Base-by-base conservation (phyloP, 2,797 vertebrate genomes). In the Ctenopoma kingsleyae region DNA sequence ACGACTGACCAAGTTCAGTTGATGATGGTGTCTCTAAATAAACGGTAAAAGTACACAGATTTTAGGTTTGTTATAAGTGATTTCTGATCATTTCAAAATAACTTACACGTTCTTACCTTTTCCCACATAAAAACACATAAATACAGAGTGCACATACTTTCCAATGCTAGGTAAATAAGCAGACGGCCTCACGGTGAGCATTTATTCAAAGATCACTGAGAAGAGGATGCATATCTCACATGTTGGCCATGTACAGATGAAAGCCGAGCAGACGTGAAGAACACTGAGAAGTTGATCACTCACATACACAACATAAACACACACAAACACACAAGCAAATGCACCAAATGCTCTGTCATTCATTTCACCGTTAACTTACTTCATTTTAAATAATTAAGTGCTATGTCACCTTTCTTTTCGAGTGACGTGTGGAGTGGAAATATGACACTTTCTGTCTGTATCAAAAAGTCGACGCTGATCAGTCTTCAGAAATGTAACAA, bases 141-240 rank as follows among this genome's bases (percentile, higher is more conserved):
- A 23, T 4, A 23, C 23, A 23, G 23, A n/a, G n/a, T n/a, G n/a
- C n/a, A n/a, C 36, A 38, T 38, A 38, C 32, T 35, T 11, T 46
- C 1, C 5, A 12, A 54, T 20, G 22, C 6, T 15, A 0, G 32
- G 13, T 44, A 22, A 61, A 64, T 43, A 69, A 48, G 20, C 46
- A 58, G 36, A 20, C 60, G n/a, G 44, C 17, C 8, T 72, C 1
- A 11, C 3, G 44, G 71, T 74, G 50, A 77, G 51, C 72, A 41
- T 91, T 91, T 92, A 92, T 92, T 92, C 69, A 83, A 80, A 87
- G 73, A 60, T 78, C 76, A 56, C 48, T 9, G 71, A 81, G 59
- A 63, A 78, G 56, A 82, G 59, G 63, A 83, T 68, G 48, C 65
- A 78, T 51, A 61, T 71, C 47, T 84, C 74, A 71, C 76, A 79